phyloP scores from a whole-genome alignment of 2,113 vertebrate species.

The Motacilla alba region DNA sequence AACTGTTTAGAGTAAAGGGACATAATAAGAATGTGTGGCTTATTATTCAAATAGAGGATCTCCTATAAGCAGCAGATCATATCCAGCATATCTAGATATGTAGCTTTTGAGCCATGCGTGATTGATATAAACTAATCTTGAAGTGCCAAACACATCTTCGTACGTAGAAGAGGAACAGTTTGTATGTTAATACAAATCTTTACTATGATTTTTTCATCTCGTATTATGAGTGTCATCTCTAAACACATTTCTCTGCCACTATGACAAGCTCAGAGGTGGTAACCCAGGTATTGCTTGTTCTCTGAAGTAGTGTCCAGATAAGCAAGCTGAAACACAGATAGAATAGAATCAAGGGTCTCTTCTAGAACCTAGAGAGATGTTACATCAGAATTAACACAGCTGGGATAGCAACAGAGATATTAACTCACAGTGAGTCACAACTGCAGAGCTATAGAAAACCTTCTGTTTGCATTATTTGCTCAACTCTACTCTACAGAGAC shows the following conservation, averaged over 20 bases:
- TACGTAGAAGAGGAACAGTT: neutral
- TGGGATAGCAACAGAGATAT: neutral
- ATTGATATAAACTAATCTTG: neutral
- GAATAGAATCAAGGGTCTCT: neutral
- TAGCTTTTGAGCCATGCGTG: neutral
- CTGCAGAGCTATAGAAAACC: neutral
- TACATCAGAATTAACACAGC: neutral
- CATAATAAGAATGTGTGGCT: neutral
- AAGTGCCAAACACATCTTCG: neutral
- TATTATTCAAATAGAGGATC: neutral
- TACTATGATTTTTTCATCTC: neutral
- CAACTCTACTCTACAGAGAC: neutral
- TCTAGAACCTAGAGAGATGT: neutral
- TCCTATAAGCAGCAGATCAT: neutral
- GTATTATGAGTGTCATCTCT: neutral
- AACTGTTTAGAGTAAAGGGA: neutral
- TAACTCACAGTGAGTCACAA: neutral
- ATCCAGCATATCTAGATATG: neutral
- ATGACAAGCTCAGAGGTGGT: neutral
- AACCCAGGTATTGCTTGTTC: neutral
- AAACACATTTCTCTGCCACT: neutral
- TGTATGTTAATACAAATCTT: neutral
- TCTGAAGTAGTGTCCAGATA: neutral
- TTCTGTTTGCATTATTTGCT: neutral
- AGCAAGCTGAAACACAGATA: neutral